phyloP scores from a whole-genome alignment of 2,888 invertebrate genomes.

The Hofmannophila pseudospretella region DNA sequence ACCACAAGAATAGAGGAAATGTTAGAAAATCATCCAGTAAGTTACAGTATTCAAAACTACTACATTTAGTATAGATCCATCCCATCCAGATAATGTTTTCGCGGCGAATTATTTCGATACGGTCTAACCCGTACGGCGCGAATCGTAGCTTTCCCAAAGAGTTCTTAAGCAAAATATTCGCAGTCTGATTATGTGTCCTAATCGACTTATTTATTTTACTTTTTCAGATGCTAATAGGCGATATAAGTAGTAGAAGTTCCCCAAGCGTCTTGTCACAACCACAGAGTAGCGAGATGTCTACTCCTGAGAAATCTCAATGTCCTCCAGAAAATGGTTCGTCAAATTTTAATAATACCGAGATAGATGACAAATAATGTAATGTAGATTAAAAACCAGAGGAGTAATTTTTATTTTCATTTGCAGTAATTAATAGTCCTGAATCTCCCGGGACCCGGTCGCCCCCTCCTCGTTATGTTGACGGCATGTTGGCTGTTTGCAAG shows the following conservation, averaged over 20 bases:
- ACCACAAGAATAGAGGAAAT: slow-evolving; percentile 71
- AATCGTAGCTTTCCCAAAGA: no score
- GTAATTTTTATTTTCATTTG: slow-evolving; percentile 12
- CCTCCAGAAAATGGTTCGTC: slow-evolving; percentile 47
- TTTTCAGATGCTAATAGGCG: slow-evolving; percentile 62
- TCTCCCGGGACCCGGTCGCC: slow-evolving; percentile 77
- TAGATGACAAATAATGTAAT: neutral
- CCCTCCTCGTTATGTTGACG: slow-evolving; percentile 81
- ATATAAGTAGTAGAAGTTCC: slow-evolving; percentile 61
- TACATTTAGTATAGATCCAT: no score
- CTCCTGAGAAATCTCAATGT: slow-evolving; percentile 56
- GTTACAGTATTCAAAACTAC: slow-evolving; percentile 21
- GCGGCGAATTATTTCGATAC: no score
- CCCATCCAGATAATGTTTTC: no score
- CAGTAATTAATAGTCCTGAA: slow-evolving; percentile 56
- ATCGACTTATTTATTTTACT: neutral
- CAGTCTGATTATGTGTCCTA: no score
- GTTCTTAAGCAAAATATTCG: no score
- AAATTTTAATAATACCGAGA: neutral
- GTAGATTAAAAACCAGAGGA: slow-evolving; percentile 6
- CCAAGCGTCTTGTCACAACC: slow-evolving; percentile 55
- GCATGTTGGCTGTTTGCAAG: slow-evolving; percentile 87
- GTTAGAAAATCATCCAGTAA: slow-evolving; percentile 70
- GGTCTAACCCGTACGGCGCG: no score
- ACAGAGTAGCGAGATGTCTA: slow-evolving; percentile 64